A percentile compares a stretch with the other conserved stretches of the same genome.
phyloP scores from a whole-genome alignment of 2,888 invertebrate species.

The Xestoiulus laeticollis region DNA sequence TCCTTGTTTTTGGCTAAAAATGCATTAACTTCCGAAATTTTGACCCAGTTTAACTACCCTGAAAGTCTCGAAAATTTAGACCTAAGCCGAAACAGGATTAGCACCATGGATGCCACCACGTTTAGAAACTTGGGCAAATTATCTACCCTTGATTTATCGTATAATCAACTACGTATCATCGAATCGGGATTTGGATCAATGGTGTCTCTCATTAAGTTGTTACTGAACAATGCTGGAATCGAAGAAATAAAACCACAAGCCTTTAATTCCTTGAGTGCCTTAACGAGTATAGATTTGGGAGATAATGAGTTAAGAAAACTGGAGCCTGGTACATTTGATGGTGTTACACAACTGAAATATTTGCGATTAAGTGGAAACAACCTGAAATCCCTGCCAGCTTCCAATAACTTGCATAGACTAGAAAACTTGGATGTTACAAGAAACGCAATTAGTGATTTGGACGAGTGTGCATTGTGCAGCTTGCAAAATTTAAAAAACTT shows the following conservation, averaged over 20 bases:
- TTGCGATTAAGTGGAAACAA: slow-evolving; percentile 4
- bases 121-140: not conserved
- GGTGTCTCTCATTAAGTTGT: not conserved
- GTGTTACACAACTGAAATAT: not conserved
- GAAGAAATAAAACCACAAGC: not conserved
- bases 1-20: not conserved
- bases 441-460: not conserved
- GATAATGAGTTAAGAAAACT: slow-evolving; percentile 1
- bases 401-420: not conserved
- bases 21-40: not conserved
- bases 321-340: not conserved
- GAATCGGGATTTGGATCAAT: not conserved
- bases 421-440: not conserved
- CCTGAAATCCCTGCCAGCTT: not conserved
- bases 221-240: not conserved
- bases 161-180: not conserved
- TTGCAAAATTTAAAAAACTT: not conserved
- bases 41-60: not conserved
- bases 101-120: slow-evolving; percentile 57
- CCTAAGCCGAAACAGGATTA: slow-evolving; percentile 58
- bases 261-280: not conserved
- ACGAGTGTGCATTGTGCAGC: not conserved
- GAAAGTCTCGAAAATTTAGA: slow-evolving; percentile 60
- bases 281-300: not conserved
- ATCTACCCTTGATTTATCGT: not conserved